Conservation (phyloP, 2,113 vertebrate species). For the Sakesphorus luctuosus region DNA sequence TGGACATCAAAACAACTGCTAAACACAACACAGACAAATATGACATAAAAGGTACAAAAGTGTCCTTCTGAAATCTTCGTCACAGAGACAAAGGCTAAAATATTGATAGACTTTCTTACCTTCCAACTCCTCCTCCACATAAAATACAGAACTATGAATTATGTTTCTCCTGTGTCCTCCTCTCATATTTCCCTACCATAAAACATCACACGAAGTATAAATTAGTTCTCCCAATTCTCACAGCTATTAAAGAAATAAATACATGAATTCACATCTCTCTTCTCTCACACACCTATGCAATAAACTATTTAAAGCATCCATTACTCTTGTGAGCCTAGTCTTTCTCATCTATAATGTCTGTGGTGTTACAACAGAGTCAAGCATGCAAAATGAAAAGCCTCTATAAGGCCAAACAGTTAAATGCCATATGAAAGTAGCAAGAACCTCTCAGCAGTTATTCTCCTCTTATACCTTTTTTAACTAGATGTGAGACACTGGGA, state of each 20-base stretch:
- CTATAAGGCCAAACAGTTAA: not conserved
- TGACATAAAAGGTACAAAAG: not conserved
- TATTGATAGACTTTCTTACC: not conserved
- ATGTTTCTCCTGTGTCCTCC: not conserved
- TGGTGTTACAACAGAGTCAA: not conserved
- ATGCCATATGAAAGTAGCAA: not conserved
- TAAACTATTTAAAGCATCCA: not conserved
- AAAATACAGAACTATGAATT: conserved; percentile 4
- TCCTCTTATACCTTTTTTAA: not conserved
- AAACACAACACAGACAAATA: not conserved
- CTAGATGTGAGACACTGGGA: not conserved
- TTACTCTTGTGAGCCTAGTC: not conserved
- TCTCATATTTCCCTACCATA: not conserved
- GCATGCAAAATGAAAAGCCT: not conserved
- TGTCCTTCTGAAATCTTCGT: not conserved
- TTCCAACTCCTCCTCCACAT: not conserved
- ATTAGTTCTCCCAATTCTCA: not conserved
- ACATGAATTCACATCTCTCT: not conserved
- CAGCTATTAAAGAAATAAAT: conserved; percentile 18
- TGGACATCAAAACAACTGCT: not conserved
- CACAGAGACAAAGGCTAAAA: not conserved
- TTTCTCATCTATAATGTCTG: not conserved
- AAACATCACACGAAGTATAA: not conserved
- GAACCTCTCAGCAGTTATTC: not conserved
- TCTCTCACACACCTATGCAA: not conserved